Conservation (phyloP, 2,113 vertebrate species). For the Sebastes fasciatus region DNA sequence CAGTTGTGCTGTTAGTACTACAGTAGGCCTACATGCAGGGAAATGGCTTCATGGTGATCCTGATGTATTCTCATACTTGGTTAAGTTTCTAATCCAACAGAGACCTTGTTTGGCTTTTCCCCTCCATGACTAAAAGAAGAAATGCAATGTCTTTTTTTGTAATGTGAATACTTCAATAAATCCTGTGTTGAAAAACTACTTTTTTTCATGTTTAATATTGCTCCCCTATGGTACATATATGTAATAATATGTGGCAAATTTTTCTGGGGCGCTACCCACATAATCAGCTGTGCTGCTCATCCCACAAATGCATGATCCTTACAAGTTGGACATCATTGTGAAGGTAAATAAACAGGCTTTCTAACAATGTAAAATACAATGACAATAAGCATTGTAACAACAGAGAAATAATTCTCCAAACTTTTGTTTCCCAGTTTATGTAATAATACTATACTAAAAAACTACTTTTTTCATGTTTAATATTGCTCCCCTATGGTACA, state of each 20-base stretch:
- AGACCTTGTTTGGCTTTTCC: neutral
- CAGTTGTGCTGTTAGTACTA: neutral
- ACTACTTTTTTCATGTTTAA: neutral
- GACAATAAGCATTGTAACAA: too few species aligned
- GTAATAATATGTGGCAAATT: neutral
- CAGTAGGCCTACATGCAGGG: neutral
- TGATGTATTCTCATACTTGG: neutral
- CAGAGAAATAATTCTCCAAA: too few species aligned
- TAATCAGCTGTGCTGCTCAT: too few species aligned
- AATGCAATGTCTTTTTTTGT: neutral
- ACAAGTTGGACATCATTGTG: too few species aligned
- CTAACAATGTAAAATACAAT: too few species aligned
- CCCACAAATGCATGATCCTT: too few species aligned
- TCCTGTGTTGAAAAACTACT: neutral
- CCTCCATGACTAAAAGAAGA: neutral
- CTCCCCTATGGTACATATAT: neutral
- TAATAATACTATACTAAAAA: neutral
- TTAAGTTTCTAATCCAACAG: neutral
- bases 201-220: neutral
- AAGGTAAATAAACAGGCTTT: too few species aligned
- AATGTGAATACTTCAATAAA: conserved; percentile 16
- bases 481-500: neutral
- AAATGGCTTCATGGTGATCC: neutral
- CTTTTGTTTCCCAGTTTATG: too few species aligned
- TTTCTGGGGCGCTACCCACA: too few species aligned